A percentile compares a stretch with the other conserved stretches of the same genome.
Conservation (phyloP, 2,797 vertebrate genomes). For the Astyanax mexicanus region DNA sequence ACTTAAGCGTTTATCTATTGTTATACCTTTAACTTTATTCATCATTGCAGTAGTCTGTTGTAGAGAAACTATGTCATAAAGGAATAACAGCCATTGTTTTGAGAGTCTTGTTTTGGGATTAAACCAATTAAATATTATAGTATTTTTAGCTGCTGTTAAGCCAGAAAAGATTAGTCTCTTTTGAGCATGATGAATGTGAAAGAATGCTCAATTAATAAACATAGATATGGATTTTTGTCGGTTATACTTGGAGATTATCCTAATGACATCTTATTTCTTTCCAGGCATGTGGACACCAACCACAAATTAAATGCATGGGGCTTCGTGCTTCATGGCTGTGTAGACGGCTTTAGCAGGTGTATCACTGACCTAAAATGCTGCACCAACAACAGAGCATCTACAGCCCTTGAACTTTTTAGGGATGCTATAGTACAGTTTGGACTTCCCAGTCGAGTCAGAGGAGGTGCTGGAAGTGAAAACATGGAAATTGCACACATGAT, state of each 20-base stretch:
- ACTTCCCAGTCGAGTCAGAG: conserved; percentile 1
- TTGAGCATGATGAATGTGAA: no score
- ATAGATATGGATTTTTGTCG: no score
- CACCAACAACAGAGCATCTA: neutral
- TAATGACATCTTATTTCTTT: neutral
- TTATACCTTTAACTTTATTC: no score
- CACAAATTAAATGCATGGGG: conserved; percentile 4
- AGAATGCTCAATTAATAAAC: no score
- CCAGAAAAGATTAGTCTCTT: no score
- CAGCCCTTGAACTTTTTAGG: neutral
- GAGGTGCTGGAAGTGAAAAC: conserved; percentile 6
- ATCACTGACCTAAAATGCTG: neutral
- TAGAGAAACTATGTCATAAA: no score
- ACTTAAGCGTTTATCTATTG: no score
- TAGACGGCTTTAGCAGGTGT: conserved; percentile 1
- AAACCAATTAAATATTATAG: no score
- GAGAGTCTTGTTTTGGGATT: no score
- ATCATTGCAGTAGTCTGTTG: no score
- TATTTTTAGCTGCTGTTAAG: no score
- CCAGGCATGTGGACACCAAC: neutral
- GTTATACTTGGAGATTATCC: neutral
- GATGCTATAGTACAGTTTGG: conserved; percentile 4
- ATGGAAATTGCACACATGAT: neutral
- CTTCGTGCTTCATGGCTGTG: neutral
- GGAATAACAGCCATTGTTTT: no score